These are phyloP conservation scores for honey bee (Apis mellifera) DNA, from an alignment of 1,140 invertebrate species.

Conservation along the genomic window Amel_HAv3.1 CM009935.2:13489501-13490000, in stretches of 20 bases:
- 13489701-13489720: slow-evolving; percentile 20
- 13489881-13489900: slow-evolving; percentile 94
- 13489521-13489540: slow-evolving; percentile 90
- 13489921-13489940: slow-evolving; percentile 90
- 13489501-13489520: slow-evolving; percentile 92
- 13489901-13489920: slow-evolving; percentile 94
- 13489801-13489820: slow-evolving; percentile 93
- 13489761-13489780: slow-evolving; percentile 97
- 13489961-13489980: slow-evolving; percentile 82
- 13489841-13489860: slow-evolving; percentile 96
- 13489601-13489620: slow-evolving; percentile 93
- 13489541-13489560: slow-evolving; percentile 91
- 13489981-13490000: slow-evolving; percentile 84
- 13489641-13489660: slow-evolving; percentile 98
- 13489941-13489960: slow-evolving; percentile 85
- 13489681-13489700: slow-evolving; percentile 82
- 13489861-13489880: slow-evolving; percentile 98
- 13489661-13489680: slow-evolving; percentile 92
- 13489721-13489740: not conserved
- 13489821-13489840: slow-evolving; percentile 89
- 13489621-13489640: slow-evolving; percentile 96
- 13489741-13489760: slow-evolving; percentile 24
- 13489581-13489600: slow-evolving; percentile 88
- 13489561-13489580: slow-evolving; percentile 93
- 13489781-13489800: slow-evolving; percentile 99